Evolutionary conservation across 2,797 vertebrate species (phyloP).

Genomic region (Chloroceryle amazona): DNA sequence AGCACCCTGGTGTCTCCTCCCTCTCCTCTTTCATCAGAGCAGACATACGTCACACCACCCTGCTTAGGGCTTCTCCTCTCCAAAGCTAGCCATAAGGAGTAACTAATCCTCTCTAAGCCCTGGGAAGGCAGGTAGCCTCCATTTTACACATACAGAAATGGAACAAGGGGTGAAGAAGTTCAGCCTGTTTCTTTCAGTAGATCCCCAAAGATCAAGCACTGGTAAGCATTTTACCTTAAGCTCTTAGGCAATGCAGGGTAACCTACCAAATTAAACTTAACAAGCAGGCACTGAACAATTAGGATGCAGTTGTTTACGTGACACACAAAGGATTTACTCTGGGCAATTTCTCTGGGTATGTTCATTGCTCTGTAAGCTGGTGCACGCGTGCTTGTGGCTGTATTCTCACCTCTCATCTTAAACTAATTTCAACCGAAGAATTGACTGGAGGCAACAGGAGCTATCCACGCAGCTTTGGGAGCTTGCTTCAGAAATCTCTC

Average conservation of each 20-base stretch:
- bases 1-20: not conserved
- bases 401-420: constrained; percentile 31
- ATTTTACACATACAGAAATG: not conserved
- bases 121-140: not conserved
- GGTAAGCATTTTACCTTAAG: constrained; percentile 21
- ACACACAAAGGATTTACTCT: constrained; percentile 22
- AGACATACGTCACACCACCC: not conserved
- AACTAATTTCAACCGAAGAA: constrained; percentile 41
- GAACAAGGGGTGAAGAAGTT: constrained; percentile 1
- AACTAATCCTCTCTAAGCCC: constrained; percentile 31
- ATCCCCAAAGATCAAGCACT: not conserved
- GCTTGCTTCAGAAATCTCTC: not conserved
- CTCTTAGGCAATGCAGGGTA: not conserved
- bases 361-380: constrained; percentile 17
- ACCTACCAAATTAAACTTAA: constrained; percentile 17
- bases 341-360: not conserved
- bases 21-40: not conserved
- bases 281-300: not conserved
- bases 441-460: constrained; percentile 38
- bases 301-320: not conserved
- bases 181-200: not conserved
- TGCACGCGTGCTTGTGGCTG: not conserved
- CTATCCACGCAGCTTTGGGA: not conserved
- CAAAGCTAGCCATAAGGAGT: not conserved
- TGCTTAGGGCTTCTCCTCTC: constrained; percentile 23